Evolutionary conservation across 2,113 vertebrate species (phyloP).

Genomic region (Thunnus maccoyii): DNA sequence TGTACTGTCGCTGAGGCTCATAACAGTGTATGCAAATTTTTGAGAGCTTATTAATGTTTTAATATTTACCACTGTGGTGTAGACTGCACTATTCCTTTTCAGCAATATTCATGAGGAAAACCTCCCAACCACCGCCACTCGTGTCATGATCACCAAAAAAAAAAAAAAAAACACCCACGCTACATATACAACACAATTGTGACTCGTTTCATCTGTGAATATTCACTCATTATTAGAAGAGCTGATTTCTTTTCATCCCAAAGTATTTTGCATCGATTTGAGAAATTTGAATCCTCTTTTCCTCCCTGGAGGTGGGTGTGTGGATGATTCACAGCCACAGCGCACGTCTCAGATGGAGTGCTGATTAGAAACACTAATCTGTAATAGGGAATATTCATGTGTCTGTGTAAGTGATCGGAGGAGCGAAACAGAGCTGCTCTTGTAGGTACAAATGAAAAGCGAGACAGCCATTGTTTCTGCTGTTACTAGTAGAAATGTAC

Average conservation of each 20-base stretch:
- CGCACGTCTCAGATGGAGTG: slow-evolving; percentile 40
- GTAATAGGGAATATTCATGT: slow-evolving; percentile 67
- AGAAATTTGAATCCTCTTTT: slow-evolving; percentile 26
- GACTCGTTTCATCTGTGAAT: not conserved
- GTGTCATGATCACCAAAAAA: not conserved
- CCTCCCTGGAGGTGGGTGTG: slow-evolving; percentile 31
- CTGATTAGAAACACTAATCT: slow-evolving; percentile 67
- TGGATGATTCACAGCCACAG: slow-evolving; percentile 40
- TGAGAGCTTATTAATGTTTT: slow-evolving; percentile 49
- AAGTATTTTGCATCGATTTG: slow-evolving; percentile 28
- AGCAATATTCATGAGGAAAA: slow-evolving; percentile 35
- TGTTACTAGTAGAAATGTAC: slow-evolving; percentile 41
- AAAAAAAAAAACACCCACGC: slow-evolving; percentile 9
- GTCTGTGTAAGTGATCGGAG: slow-evolving; percentile 50
- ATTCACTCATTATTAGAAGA: slow-evolving; percentile 7
- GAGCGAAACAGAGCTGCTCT: slow-evolving; percentile 54
- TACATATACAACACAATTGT: not conserved
- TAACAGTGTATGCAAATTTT: slow-evolving; percentile 4
- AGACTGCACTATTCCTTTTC: not conserved
- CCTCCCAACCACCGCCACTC: not conserved
- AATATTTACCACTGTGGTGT: slow-evolving; percentile 16
- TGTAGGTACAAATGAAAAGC: slow-evolving; percentile 60
- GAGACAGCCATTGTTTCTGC: slow-evolving; percentile 59
- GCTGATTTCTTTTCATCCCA: slow-evolving; percentile 10
- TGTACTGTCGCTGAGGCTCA: not conserved